Base-by-base conservation (phyloP, 2,888 invertebrate species). In the Celastrina argiolus region DNA sequence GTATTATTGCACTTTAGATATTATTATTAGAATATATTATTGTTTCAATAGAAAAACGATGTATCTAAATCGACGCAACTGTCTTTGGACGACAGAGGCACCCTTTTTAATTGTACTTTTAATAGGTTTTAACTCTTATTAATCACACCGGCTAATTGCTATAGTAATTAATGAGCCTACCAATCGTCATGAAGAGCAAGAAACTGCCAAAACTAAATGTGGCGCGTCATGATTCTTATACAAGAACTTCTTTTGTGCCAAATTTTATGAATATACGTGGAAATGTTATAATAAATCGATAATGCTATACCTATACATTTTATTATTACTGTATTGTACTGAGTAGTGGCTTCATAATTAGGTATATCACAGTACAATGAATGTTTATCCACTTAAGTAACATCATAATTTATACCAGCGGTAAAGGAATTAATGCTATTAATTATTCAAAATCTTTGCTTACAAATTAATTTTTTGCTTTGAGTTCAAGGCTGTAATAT, bases 161-260 rank as follows among this genome's bases (percentile, higher is more conserved):
- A 22, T 51, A 51, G 51, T 51, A 51, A 51, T 51, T 51, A 51
- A 51, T 51, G 51, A 51, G 26, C 36, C 36, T 36, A 26, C 51
- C 12, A 26, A 51, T 26, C 51, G 51, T 51, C 51, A 51, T 51
- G 51, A 51, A 14, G 6, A 51, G 12, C 59, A 36, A 61, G 36
- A 61, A 61, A 61, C 61, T 36, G 61, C 36, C 61, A 61, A 61
- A 61, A 39, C 22, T 22, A 61, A 22, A 56, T 22, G 5, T 10
- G 36, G 14, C 36, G 12, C 59, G 61, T 61, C 61, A 59, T 31
- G 58, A 28, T 61, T 61, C 61, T 36, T 61, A 59, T 10, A 61
- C 61, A 61, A 61, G 18, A 22, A 39, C 18, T 36, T 61, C 22
- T 39, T 61, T 58, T 31, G 61, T 61, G 39, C 61, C 61, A 61